These are phyloP conservation scores for Beris chalybata DNA, from an alignment of 2,888 invertebrate species.

Conservation along the genomic window DNA sequence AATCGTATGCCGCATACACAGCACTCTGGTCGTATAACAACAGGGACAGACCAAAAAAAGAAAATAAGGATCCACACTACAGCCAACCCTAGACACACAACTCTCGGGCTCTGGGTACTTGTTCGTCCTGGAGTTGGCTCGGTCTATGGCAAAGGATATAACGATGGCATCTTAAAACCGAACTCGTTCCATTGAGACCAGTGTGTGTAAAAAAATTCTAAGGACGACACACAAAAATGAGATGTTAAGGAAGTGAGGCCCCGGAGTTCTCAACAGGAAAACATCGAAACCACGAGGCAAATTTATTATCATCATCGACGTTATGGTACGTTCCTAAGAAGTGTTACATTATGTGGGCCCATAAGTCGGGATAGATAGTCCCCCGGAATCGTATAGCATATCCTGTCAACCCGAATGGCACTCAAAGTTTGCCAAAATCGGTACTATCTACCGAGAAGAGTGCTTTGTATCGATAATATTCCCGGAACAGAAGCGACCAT, in stretches of 20 bases:
- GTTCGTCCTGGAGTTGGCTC: too few species aligned
- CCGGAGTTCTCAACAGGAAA: constrained; percentile 18
- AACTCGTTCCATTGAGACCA: constrained; percentile 27
- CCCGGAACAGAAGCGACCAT: too few species aligned
- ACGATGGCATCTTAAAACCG: constrained; percentile 14
- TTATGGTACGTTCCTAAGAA: constrained; percentile 17
- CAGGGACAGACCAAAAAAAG: too few species aligned
- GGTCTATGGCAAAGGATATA: too few species aligned
- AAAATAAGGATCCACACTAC: too few species aligned
- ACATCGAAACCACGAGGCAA: constrained; percentile 34
- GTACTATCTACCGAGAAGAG: too few species aligned
- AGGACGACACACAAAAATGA: constrained; percentile 22
- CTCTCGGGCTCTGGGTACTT: too few species aligned
- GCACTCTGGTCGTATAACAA: too few species aligned
- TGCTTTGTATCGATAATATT: too few species aligned
- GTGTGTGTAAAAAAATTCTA: constrained; percentile 1
- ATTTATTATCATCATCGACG: constrained; percentile 32
- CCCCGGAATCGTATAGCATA: constrained; percentile 8
- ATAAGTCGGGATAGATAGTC: constrained; percentile 24
- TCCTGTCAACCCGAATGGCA: constrained; percentile 23
- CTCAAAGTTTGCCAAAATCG: constrained; percentile 1
- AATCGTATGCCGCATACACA: constrained; percentile 16
- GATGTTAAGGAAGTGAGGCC: constrained; percentile 31
- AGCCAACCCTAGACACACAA: too few species aligned
- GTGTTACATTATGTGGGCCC: constrained; percentile 30